Evolutionary conservation across 2,888 invertebrate genomes (phyloP), one percentile per base, ranked within the genome.

Genomic region (Graphium colonna): DNA sequence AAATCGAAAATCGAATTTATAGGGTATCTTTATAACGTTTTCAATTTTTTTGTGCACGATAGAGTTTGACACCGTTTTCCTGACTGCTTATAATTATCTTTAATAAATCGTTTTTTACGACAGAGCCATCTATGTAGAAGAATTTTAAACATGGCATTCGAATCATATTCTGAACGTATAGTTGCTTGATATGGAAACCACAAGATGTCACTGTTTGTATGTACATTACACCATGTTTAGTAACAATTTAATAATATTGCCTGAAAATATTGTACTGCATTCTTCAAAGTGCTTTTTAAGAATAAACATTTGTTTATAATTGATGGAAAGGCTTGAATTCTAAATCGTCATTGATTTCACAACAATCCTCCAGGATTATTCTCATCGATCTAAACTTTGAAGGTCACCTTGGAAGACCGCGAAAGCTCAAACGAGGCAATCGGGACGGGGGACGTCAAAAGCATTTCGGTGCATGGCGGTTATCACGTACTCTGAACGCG

Each of bases 371-470:
- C 47, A 44, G 58, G 63, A 21, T 21, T 21, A 21, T 21, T 21
- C 5, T 66, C 65, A 79, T 79, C 64, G 74, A 80, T 77, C 68
- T 63, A 56, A 59, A 51, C 56, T 60, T 63, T 76, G 74, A 79
- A 83, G 84, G 87, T 84, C 87, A 88, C 87, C 87, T 88, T 86
- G 77, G 65, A 64, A 60, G 61, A 68, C 75, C 82, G 83, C 74
- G 78, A 83, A 86, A 82, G 77, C 81, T 82, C 67, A 73, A 79
- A 75, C 55, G 47, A 49, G 62, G 61, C 57, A 59, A 39, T 52
- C 55, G 47, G 59, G 53, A 51, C 51, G 52, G 53, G 45, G 59
- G 53, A 51, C 51, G 53, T 53, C 59, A 53, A 57, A 59, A 62
- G 57, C 61, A 59, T 55, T 66, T 65, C 51, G 53, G 53, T 65